phyloP scores from a whole-genome alignment of 2,113 vertebrate genomes.

The Nothobranchius kuhntae region DNA sequence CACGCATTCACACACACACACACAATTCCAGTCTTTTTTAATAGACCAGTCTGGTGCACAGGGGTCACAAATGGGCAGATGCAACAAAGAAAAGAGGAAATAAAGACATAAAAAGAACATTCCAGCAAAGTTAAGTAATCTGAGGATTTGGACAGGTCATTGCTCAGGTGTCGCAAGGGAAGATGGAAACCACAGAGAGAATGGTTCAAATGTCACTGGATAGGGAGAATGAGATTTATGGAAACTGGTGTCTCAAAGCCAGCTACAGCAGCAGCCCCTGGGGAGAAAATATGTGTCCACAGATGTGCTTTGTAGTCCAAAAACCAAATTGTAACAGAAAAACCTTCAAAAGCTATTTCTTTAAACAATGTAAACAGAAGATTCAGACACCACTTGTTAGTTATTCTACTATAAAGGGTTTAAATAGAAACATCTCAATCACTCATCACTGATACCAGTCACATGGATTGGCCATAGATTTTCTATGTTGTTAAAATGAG shows the following conservation, averaged over 20 bases:
- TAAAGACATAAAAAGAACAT: slow-evolving; percentile 64
- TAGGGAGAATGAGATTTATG: slow-evolving; percentile 25
- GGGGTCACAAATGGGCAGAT: slow-evolving; percentile 57
- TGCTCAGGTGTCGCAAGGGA: slow-evolving; percentile 49
- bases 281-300: neutral
- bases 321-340: slow-evolving; percentile 14
- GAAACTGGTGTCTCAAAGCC: slow-evolving; percentile 23
- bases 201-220: slow-evolving; percentile 48
- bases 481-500: no score
- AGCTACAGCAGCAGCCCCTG: neutral
- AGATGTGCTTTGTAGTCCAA: slow-evolving; percentile 14
- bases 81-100: slow-evolving; percentile 70
- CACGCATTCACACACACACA: slow-evolving; percentile 8
- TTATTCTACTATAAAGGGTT: neutral
- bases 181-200: slow-evolving; percentile 24
- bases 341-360: neutral
- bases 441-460: no score
- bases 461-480: no score
- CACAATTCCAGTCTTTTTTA: slow-evolving; percentile 12
- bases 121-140: slow-evolving; percentile 62
- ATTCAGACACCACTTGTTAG: neutral
- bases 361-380: neutral
- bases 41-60: slow-evolving; percentile 30
- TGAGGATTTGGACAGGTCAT: slow-evolving; percentile 41
- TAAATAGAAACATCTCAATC: neutral